Evolutionary conservation across 92 coral and sea anemone species (phyloP), one percentile per base, ranked within the genome.

Genomic region (Heliopora coerulea): DNA sequence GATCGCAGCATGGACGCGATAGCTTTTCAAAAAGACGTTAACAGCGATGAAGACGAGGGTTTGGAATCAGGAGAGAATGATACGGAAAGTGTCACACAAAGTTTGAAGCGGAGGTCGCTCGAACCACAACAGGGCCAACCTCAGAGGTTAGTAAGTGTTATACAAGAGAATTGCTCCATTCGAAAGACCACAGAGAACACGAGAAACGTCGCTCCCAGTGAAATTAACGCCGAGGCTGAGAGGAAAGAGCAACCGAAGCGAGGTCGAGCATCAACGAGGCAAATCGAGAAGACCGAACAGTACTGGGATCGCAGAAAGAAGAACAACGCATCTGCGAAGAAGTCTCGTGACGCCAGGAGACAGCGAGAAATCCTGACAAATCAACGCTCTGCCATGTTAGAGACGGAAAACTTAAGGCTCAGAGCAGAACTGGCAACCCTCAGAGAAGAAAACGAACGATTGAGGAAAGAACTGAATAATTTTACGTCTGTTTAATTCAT

Each of bases 271-370:
- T 69, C 76, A 5, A 69, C 76, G 18, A 21, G 76, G 18, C 76
- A 50, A 17, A 69, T 69, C 39, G 76, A 69, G 30, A 69, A 69
- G 49, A 69, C 76, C 8, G 61, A 69, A 3, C 76, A 69, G 48
- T 69, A 69, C 48, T 69, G 76, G 76, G 76, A 69, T 50, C 76
- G 76, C 27, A 18, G 76, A 18, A 69, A 52, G 76, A 69, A 69
- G 20, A 69, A 69, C 35, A 69, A 69, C 25, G 76, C 50, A 8
- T 42, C 59, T 10, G 76, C 76, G 24, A 69, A 69, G 48, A 69
- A 69, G 25, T 69, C 76, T 17, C 61, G 76, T 13, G 76, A 69
- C 23, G 76, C 76, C 1, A 31, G 76, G 15, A 29, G 76, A 49
- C 76, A 69, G 10, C 61, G 76, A 2, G 76, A 69, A 23, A 31